Evolutionary conservation across 2,113 vertebrate species (phyloP), one percentile per base, ranked within the genome.

Genomic region (Planiliza haematocheilus): DNA sequence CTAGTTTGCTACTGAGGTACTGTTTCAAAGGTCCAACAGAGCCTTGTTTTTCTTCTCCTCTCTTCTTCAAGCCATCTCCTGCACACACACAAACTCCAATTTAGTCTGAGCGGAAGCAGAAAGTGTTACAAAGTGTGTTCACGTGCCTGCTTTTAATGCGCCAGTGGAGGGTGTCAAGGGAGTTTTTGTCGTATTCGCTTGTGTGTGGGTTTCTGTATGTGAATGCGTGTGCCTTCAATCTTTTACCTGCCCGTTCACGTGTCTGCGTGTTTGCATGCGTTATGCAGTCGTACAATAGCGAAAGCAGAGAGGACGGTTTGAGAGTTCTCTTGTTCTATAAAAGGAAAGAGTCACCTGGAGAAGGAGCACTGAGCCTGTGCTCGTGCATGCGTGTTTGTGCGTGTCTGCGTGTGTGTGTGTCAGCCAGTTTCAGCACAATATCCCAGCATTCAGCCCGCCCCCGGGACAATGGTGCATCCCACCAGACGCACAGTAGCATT

Each of bases 401-500:
- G 52, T 77, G 58, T 68, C 17, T 49, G 42, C 66, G 45, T 9
- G 45, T 72, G 74, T 82, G 51, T 77, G 79, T 83, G 67, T 76
- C 73, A 80, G 82, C 53, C 64, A 76, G 76, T 83, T 87, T 81
- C 67, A 79, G 83, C 81, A 86, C 86, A 88, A 86, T 76, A 86
- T 86, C 83, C 83, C 56, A 24, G 86, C 78, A 75, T 87, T 85
- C 81, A 83, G 86, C 75, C 85, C 77, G 82, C 87, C 85, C 87
- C 75, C 73, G 90, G 90, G 90, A 88, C 69, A 65, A 69, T 64
- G 74, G 81, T 86, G 79, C 84, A 86, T 91, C 87, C 91, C 91
- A 90, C 84, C 88, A 92, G 89, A 92, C 69, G 74, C 77, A 88
- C 86, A 79, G 70, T 70, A 73, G 79, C 84, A 93, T 93, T 91